Conservation (phyloP, 23 tunicate genomes). For the Trididemnum miniatum region DNA sequence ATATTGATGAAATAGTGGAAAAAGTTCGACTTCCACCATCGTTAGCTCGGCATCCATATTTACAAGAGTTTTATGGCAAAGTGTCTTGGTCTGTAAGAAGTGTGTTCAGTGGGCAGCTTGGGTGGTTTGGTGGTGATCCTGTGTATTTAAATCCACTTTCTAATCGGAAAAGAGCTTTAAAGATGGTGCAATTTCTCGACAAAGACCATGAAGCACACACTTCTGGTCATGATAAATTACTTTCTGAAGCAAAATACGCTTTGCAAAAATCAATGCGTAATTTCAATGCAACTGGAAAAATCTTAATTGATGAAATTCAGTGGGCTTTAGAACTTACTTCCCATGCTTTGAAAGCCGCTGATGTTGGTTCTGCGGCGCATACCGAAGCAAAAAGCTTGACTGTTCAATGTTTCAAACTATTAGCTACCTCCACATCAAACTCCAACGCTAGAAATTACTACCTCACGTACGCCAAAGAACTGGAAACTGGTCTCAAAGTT, state of each 20-base stretch:
- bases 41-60: constrained; percentile 52
- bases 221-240: constrained; percentile 35
- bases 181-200: constrained; percentile 20
- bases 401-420: constrained; percentile 17
- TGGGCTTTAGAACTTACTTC: constrained; percentile 78
- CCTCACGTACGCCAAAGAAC: constrained; percentile 60
- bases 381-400: constrained; percentile 36
- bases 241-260: constrained; percentile 28
- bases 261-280: constrained; percentile 15
- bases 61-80: constrained; percentile 77
- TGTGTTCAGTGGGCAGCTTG: constrained; percentile 51
- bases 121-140: constrained; percentile 89
- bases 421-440: constrained; percentile 30
- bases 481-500: background rate
- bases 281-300: constrained; percentile 29
- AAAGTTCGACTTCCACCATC: constrained; percentile 65
- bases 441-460: constrained; percentile 75
- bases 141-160: constrained; percentile 58
- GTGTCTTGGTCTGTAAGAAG: constrained; percentile 87
- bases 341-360: constrained; percentile 24
- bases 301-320: constrained; percentile 43
- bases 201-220: background rate
- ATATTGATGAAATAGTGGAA: constrained; percentile 64
- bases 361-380: background rate
- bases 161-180: constrained; percentile 36